Evolutionary conservation across 2,113 vertebrate species (phyloP), one percentile per base, ranked within the genome.

Genomic region (Eulacestoma nigropectus): DNA sequence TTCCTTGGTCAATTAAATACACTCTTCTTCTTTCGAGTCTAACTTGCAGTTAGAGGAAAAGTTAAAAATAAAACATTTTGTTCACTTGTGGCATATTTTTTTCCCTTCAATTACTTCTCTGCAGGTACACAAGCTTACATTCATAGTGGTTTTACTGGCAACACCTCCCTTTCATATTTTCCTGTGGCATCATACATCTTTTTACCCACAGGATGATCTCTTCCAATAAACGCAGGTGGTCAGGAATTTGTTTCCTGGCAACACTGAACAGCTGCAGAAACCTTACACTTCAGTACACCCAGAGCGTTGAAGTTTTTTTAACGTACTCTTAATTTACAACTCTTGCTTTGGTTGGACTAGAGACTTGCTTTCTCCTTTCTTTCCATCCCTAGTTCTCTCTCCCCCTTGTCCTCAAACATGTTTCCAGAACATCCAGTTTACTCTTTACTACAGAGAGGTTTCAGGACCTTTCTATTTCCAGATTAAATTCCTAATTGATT

Each of bases 201-300:
- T 81, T 53, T 47, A 88, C 65, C 65, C 92, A 87, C 83, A 89
- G 60, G 67, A 91, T 46, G 42, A 84, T 57, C 79, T 60, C 73
- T 73, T 90, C 64, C 89, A 93, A 80, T 57, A 95, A 89, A 96
- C 1, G 30, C 91, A 96, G 87, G 87, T 93, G 85, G 96, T 89
- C 89, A 96, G 62, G 81, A 93, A 85, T 94, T 88, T 89, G 67
- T 68, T 80, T 92, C 92, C 91, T 96, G 89, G 91, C 87, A 96
- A 44, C 50, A n/a, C 68, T 23, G 26, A 81, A 60, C 60, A 89
- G 65, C 90, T 90, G 76, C 67, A 91, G 80, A 96, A 95, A 90
- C 46, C 30, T 81, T 44, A 90, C 37, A 22, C 56, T 85, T 78
- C 37, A 46, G 52, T 59, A 49, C 15, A 55, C 16, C n/a, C 60